A percentile compares a stretch with the other conserved stretches of the same genome.
phyloP scores from a whole-genome alignment of 2,797 vertebrate genomes.

The Strix occidentalis region DNA sequence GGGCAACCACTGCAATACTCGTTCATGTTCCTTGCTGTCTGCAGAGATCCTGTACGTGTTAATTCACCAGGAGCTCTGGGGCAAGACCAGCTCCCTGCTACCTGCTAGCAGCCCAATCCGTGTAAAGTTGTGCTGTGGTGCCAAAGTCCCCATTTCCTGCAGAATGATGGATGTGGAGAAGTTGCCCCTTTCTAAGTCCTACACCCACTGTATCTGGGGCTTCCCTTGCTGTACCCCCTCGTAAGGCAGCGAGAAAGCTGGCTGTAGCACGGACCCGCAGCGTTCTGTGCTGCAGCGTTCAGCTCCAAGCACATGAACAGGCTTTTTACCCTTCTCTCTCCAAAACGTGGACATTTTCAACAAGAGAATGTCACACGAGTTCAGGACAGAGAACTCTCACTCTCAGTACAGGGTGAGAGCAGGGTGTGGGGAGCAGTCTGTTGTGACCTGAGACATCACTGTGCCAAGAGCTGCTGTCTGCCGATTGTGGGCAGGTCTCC shows the following conservation, averaged over 20 bases:
- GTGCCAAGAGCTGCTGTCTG: accelerated
- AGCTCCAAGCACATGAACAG: neutral
- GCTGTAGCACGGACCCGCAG: neutral
- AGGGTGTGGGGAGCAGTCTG: neutral
- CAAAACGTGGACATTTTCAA: neutral
- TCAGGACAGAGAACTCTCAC: neutral
- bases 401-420: neutral
- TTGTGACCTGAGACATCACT: neutral
- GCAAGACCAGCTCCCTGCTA: neutral
- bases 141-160: neutral
- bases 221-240: neutral
- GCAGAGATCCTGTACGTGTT: accelerated
- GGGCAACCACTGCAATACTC: no score
- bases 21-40: accelerated
- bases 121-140: neutral
- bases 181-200: neutral
- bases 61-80: neutral
- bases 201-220: neutral
- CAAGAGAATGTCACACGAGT: neutral
- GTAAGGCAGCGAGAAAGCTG: neutral
- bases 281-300: neutral
- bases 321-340: neutral
- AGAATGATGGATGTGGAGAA: neutral
- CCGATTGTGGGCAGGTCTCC: neutral
- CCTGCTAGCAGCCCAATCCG: neutral